Percentiles rank a stretch among this genome's conserved stretches.
These are phyloP conservation scores for Alfaro cultratus DNA, from an alignment of 2,797 vertebrate species.

Conservation along the genomic window DNA sequence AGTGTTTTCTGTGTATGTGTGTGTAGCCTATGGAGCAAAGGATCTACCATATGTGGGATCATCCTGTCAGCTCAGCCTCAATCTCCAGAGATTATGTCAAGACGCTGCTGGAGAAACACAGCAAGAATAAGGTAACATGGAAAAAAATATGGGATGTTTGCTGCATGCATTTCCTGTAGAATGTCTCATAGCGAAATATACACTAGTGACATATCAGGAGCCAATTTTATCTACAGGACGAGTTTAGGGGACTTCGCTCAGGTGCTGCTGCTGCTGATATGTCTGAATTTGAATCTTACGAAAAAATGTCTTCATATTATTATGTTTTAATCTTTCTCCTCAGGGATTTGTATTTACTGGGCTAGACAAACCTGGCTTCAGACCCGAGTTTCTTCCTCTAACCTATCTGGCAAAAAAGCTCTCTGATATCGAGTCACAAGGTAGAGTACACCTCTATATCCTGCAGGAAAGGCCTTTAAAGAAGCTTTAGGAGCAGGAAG, in stretches of 20 bases:
- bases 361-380: constrained; percentile 69
- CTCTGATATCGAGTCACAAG: constrained; percentile 74
- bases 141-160: neutral
- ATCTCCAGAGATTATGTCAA: constrained; percentile 77
- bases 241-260: constrained; percentile 17
- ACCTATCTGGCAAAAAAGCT: constrained; percentile 75
- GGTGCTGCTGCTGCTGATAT: constrained; percentile 51
- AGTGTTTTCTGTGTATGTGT: constrained; percentile 32
- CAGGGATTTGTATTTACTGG: constrained; percentile 64
- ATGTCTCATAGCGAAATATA: neutral
- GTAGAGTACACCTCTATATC: constrained; percentile 44
- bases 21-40: constrained; percentile 71
- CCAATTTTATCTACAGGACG: constrained; percentile 17
- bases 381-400: constrained; percentile 77
- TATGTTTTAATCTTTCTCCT: constrained; percentile 23
- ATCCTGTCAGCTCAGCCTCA: constrained; percentile 74
- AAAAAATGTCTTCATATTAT: constrained; percentile 20
- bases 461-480: constrained; percentile 23
- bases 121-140: constrained; percentile 67
- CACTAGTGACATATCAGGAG: neutral
- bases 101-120: constrained; percentile 70
- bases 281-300: constrained; percentile 26
- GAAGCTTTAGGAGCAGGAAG: constrained; percentile 37
- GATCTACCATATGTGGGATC: constrained; percentile 82
- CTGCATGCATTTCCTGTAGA: neutral